Conservation (phyloP, 2,888 invertebrate species). For the Tigriopus californicus region DNA sequence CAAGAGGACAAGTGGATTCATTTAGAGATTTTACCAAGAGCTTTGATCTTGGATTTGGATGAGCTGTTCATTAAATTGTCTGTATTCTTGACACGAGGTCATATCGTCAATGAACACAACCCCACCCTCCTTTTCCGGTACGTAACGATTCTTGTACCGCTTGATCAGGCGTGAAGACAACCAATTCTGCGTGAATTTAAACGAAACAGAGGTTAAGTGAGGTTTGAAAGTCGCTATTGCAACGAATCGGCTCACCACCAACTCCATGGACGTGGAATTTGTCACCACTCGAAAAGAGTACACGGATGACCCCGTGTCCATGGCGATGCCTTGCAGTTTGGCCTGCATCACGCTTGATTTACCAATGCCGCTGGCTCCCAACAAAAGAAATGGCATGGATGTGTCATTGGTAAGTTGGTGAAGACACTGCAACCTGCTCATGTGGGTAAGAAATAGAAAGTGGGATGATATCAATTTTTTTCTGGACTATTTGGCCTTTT, state of each 20-base stretch:
- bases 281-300: conserved; percentile 48
- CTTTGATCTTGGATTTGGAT: no score
- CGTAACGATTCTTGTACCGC: background rate
- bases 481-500: no score
- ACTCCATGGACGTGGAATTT: no score
- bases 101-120: background rate
- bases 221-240: no score
- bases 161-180: background rate
- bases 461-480: no score
- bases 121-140: background rate
- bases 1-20: no score
- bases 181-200: background rate
- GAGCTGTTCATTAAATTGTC: no score
- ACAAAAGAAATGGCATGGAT: conserved; percentile 28
- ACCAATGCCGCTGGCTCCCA: conserved; percentile 34
- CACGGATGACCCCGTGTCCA: conserved; percentile 54
- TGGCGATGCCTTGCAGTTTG: conserved; percentile 51
- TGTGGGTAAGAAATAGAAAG: no score
- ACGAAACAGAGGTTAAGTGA: no score
- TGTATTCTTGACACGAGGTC: background rate
- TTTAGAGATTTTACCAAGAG: no score
- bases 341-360: conserved; percentile 33
- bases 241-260: no score
- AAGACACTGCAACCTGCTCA: background rate
- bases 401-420: background rate